Evolutionary conservation across 1,140 invertebrate species (phyloP).

Genomic region (Dicyema japonicum): DNA sequence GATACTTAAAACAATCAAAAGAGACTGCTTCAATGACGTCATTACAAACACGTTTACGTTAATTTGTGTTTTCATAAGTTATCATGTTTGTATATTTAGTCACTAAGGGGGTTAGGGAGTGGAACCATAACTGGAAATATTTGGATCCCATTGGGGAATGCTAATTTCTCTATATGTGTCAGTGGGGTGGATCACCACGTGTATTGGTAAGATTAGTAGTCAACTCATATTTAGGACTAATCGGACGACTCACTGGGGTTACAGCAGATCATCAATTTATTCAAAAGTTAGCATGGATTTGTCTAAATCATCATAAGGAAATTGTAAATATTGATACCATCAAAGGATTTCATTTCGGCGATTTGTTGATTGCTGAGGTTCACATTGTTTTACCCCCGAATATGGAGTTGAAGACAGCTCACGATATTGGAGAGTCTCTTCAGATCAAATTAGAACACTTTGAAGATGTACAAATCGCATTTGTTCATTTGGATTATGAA

Average conservation of each 20-base stretch:
- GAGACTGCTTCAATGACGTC: no score
- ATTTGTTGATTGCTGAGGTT: conserved; percentile 15
- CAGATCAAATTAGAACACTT: conserved; percentile 19
- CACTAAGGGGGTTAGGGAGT: no score
- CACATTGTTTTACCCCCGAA: conserved; percentile 15
- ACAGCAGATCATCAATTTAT: conserved; percentile 13
- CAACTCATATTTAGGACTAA: conserved; percentile 8
- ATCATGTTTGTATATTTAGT: no score
- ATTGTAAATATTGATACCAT: conserved; percentile 21
- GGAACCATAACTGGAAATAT: background rate
- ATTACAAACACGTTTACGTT: no score
- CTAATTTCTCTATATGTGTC: conserved; percentile 18
- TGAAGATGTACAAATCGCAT: conserved; percentile 20
- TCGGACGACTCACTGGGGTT: conserved; percentile 12
- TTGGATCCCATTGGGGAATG: conserved; percentile 13
- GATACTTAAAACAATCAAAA: no score
- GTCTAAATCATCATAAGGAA: conserved; percentile 13
- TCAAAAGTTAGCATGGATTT: conserved; percentile 13
- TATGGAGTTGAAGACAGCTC: conserved; percentile 15
- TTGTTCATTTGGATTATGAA: conserved; percentile 23
- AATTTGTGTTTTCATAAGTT: no score
- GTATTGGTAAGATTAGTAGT: conserved; percentile 9
- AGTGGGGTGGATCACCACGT: conserved; percentile 13
- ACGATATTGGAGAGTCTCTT: conserved; percentile 19
- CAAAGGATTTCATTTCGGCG: conserved; percentile 22